Base-by-base conservation (phyloP, 2,113 vertebrate species). In the Corvus hawaiiensis region DNA sequence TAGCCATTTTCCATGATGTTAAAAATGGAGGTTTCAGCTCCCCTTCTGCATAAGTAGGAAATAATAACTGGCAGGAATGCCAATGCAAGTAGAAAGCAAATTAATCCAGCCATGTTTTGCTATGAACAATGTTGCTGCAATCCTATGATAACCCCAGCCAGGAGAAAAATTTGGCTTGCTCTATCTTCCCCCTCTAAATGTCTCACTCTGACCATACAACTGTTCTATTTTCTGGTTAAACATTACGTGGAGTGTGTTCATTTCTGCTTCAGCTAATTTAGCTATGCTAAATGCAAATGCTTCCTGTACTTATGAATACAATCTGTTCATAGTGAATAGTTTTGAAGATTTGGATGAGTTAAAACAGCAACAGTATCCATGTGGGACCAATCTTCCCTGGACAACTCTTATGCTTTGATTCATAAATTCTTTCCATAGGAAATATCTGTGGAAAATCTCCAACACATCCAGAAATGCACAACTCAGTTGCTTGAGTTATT, bases 341-440 rank as follows among this genome's bases (percentile, higher is more conserved):
- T 96, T 84, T 84, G 73, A 96, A 96, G 94, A 96, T 92, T 37
- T 94, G 90, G 95, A 94, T 84, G 93, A 93, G 83, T 89, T 96
- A 96, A 97, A 96, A 92, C 96, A 97, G 96, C 90, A 95, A 96
- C 96, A 96, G 94, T 94, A 96, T 95, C 94, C 96, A 96, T 97
- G 96, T 96, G 96, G 96, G 93, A 97, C 83, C 94, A 94, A 87
- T 97, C 93, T 95, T 96, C 77, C 80, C 71, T n/a, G 92, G 92
- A 95, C 93, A 96, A 84, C 86, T 84, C 80, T 89, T 64, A 75
- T 78, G 89, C 86, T 94, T 97, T 96, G 86, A 97, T 97, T 97
- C 94, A 96, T 87, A 96, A 96, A 96, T 97, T 96, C 86, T 96
- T 97, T 97, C 96, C 96, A 93, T 94, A 96, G 92, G 96, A 96